These are phyloP conservation scores for Orchesella cincta DNA, from an alignment of 1,140 invertebrate species.

Conservation along the genomic window DNA sequence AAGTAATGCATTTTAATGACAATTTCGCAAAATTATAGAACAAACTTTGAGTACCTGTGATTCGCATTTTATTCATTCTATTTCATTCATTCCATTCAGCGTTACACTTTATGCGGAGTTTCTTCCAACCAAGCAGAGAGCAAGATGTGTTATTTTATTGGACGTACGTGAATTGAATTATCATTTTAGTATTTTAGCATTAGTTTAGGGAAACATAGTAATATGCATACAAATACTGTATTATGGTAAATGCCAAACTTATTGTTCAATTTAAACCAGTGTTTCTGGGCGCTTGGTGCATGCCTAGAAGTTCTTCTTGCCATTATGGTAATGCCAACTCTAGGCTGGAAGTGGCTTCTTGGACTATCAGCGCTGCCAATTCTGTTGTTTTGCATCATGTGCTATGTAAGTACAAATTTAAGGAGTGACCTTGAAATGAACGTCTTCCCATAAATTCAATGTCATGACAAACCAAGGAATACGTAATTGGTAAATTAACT, in stretches of 20 bases:
- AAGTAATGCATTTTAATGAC: conserved; percentile 55
- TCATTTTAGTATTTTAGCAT: neutral
- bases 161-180: conserved; percentile 71
- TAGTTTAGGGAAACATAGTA: too few relatives aligned
- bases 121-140: conserved; percentile 86
- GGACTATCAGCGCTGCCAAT: conserved; percentile 84
- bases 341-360: conserved; percentile 89
- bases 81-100: conserved; percentile 60
- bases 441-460: too few relatives aligned
- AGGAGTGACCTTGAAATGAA: too few relatives aligned
- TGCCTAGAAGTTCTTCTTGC: conserved; percentile 89
- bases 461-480: too few relatives aligned
- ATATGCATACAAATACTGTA: neutral
- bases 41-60: too few relatives aligned
- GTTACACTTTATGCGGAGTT: conserved; percentile 96
- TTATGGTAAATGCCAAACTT: neutral
- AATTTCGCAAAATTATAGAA: neutral
- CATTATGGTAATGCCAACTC: conserved; percentile 84
- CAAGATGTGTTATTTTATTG: conserved; percentile 89
- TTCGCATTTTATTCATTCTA: too few relatives aligned
- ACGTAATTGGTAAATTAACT: neutral
- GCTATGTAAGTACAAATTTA: conserved; percentile 51
- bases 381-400: conserved; percentile 68
- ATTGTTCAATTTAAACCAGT: conserved; percentile 61
- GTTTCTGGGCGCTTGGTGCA: conserved; percentile 94